Conservation (phyloP, 2,113 vertebrate genomes). For the Pungitius pungitius region DNA sequence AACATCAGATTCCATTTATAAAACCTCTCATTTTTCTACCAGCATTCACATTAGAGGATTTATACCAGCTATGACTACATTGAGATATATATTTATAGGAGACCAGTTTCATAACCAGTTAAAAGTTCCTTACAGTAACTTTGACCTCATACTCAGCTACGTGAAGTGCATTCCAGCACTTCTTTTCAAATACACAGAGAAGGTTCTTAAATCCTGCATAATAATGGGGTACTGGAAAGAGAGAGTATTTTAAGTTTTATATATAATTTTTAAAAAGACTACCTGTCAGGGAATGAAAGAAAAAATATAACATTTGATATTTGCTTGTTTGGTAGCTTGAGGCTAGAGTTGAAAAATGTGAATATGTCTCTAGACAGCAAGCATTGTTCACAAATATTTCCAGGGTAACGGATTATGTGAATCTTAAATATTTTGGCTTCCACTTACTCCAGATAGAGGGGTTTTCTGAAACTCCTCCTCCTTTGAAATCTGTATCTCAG, state of each 20-base stretch:
- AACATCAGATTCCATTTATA: background rate
- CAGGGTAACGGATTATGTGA: background rate
- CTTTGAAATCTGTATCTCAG: slow-evolving; percentile 92
- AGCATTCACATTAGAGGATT: background rate
- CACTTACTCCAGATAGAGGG: slow-evolving; percentile 92
- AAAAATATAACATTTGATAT: background rate
- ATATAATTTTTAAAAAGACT: background rate
- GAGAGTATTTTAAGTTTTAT: background rate
- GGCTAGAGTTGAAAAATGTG: background rate
- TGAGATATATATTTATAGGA: no score
- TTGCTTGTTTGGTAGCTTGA: background rate
- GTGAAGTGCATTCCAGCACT: background rate
- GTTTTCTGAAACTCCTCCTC: slow-evolving; percentile 96
- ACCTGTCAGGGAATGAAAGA: background rate
- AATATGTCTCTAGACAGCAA: background rate
- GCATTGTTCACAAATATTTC: background rate
- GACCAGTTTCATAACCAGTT: no score
- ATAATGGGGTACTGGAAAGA: background rate
- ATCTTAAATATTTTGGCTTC: background rate
- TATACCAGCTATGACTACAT: no score
- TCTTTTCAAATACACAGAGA: background rate
- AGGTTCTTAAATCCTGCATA: background rate
- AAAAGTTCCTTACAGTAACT: background rate
- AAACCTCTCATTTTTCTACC: background rate
- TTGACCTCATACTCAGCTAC: background rate